A percentile compares a stretch with the other conserved stretches of the same genome.
Conservation (phyloP, 2,888 invertebrate genomes). For the Nemoura dubitans region DNA sequence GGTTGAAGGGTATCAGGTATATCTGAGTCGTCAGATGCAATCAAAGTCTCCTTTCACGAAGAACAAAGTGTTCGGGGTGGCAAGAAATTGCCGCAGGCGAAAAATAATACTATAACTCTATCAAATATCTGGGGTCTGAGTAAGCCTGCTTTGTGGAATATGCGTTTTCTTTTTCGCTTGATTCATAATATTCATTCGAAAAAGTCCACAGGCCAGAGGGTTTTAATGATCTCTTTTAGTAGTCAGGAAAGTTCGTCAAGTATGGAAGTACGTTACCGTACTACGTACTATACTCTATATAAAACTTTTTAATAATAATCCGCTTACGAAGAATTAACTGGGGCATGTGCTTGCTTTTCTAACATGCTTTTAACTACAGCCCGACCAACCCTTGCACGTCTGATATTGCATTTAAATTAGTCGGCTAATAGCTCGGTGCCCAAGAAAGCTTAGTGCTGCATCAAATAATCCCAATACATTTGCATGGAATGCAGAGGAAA, state of each 20-base stretch:
- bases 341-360: slow-evolving; percentile 8
- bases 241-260: slow-evolving; percentile 28
- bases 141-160: neutral
- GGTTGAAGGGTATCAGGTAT: neutral
- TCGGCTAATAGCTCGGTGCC: neutral
- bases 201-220: slow-evolving; percentile 36
- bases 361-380: neutral
- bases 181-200: neutral
- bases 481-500: neutral
- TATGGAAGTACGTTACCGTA: slow-evolving; percentile 18
- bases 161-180: neutral
- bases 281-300: neutral
- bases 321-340: slow-evolving; percentile 39
- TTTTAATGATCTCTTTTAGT: slow-evolving; percentile 39
- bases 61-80: neutral
- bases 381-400: neutral
- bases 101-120: slow-evolving; percentile 18
- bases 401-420: neutral
- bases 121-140: neutral
- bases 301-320: slow-evolving; percentile 47
- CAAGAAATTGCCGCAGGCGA: slow-evolving; percentile 1
- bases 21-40: slow-evolving; percentile 15
- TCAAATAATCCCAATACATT: neutral
- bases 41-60: neutral
- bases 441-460: neutral